Evolutionary conservation across 2,888 invertebrate genomes (phyloP), one percentile per base, ranked within the genome.

Genomic region (Cyrtodaria siliqua): DNA sequence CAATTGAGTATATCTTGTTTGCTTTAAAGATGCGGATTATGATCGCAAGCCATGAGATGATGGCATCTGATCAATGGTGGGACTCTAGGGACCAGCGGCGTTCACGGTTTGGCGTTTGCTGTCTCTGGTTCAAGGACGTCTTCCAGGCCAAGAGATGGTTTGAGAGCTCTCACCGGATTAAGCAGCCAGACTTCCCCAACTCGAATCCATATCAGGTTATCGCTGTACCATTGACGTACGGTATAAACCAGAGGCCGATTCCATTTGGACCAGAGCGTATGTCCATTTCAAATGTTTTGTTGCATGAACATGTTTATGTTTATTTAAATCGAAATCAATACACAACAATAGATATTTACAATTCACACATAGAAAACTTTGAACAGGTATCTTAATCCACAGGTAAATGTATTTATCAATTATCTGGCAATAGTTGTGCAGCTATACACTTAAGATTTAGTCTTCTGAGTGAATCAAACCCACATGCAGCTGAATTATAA

Each of bases 171-270:
- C 49, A 18, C 16, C 53, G 75, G 2, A 78, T 87, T 63, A 84
- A 83, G 40, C 86, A 87, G 68, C 85, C 82, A 0, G 85, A 85
- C 55, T 86, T 87, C 27, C 87, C 87, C 6, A 61, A 66, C 47
- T 67, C 55, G 9, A 50, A 40, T 23, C 60, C 63, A 9, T 62
- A 56, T 27, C 67, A 77, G 49, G 50, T 55, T 9, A 44, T 81
- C 20, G 70, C 67, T 23, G 59, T 74, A 6, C 80, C 80, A 1
- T 52, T 81, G 56, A 81, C 79, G 16, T 79, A 71, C 40, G 79
- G 79, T 2, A 16, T 49, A 23, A 66, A 72, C n/a, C 44, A 47
- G 53, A 72, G 72, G 14, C 56, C 75, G 2, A 18, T 64, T 9
- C 72, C 75, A 33, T 68, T 79, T 16, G 61, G 52, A n/a, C 72